phyloP scores from a whole-genome alignment of 1,140 invertebrate species.

The Formica exsecta region DNA sequence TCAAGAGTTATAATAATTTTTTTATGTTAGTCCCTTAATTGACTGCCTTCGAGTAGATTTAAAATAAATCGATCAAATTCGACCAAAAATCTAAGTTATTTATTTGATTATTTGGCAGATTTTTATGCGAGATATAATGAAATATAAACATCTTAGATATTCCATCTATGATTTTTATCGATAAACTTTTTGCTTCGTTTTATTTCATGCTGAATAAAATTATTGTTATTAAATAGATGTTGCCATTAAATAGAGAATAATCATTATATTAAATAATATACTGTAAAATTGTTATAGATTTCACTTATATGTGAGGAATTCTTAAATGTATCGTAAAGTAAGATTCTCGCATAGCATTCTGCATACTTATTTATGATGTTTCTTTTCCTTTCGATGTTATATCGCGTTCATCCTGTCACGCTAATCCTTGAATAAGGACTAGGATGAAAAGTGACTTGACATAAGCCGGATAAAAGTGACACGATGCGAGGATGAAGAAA shows the following conservation, averaged over 20 bases:
- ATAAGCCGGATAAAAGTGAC: constrained; percentile 74
- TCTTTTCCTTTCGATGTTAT: constrained; percentile 66
- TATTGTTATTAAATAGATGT: not conserved
- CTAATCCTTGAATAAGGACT: constrained; percentile 70
- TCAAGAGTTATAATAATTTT: constrained; percentile 51
- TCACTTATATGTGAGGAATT: not conserved
- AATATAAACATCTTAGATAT: not conserved
- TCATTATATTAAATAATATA: not conserved
- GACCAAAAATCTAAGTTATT: not conserved
- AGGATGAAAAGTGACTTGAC: constrained; percentile 72
- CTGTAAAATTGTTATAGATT: not conserved
- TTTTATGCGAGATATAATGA: not conserved
- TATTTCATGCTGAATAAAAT: not conserved
- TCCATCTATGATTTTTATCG: not conserved
- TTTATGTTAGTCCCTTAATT: constrained; percentile 34
- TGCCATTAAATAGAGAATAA: not conserved
- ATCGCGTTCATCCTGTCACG: constrained; percentile 69
- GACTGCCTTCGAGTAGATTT: constrained; percentile 26
- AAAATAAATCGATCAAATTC: not conserved
- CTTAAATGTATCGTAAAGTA: not conserved
- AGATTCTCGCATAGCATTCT: constrained; percentile 25
- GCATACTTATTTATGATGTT: constrained; percentile 56
- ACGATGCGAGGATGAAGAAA: constrained; percentile 54
- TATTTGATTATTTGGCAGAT: not conserved
- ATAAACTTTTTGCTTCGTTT: not conserved